Evolutionary conservation across 2,113 vertebrate genomes (phyloP), one percentile per base, ranked within the genome.

Genomic region (Syngnathus typhle): DNA sequence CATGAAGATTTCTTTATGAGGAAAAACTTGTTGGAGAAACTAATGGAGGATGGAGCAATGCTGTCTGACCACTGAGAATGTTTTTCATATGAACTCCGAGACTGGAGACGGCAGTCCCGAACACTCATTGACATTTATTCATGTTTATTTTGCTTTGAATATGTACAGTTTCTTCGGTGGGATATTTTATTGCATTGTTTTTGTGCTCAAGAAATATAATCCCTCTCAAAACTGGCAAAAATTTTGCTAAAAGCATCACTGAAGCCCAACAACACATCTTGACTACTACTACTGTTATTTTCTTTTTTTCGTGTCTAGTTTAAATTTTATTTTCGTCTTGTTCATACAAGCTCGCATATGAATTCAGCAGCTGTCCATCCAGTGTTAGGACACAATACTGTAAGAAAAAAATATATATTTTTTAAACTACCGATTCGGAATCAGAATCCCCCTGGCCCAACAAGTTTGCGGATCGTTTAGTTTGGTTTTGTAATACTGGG

Each of bases 31-130:
- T 74, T 71, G 59, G 69, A 80, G 81, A 61, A 55, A 47, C 61
- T 60, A 46, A 75, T 72, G 68, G 72, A 77, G 67, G 75, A 41
- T 68, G 90, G 90, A 90, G 80, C 72, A 32, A 71, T 6, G 73
- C 82, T 85, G 92, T 93, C 89, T 90, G 92, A 94, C 93, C 94
- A 95, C 95, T 95, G 94, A 93, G 94, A 94, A 87, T 86, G 81
- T 88, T 88, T 82, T 82, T 76, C 80, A 79, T 67, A 82, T 70
- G 73, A 84, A 88, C 85, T 86, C 71, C 41, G 54, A 82, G 68
- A 67, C 39, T 43, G 23, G 23, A 77, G 81, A 84, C 44, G 63
- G 63, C 75, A 73, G 71, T 81, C 67, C 70, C 73, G 49, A 52
- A 80, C 76, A 74, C 73, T 84, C 78, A 75, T 74, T 72, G 80